Base-by-base conservation (phyloP, 2,113 vertebrate species). In the Bambusicola thoracicus region DNA sequence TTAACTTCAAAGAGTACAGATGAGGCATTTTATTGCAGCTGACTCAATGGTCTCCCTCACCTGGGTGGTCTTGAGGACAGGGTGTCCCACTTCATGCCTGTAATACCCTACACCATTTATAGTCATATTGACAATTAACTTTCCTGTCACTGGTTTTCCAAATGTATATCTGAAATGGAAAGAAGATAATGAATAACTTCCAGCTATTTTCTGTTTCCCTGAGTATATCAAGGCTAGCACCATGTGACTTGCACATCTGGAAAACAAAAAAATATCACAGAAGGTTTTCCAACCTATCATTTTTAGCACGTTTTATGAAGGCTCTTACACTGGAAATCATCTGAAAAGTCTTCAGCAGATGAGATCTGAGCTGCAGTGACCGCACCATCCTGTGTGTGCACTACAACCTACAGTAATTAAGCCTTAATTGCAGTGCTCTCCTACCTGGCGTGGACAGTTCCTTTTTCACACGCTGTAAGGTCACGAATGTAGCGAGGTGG, bases 41-140 rank as follows among this genome's bases (percentile, higher is more conserved):
- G 68, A 73, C 34, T 21, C 72, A 46, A 17, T 15, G 38, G 38
- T 46, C 25, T 76, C 70, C 62, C 98, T 98, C 94, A 99, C 99
- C 97, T 99, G 98, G 68, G 97, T 98, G 34, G 97, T 98, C 95
- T 98, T 99, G 55, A 99, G 98, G 59, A 99, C 97, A 20, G 98
- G 98, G 81, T 98, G 98, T 32, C 99, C 99, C 91, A 98, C 97
- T 89, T 99, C 99, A 65, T 99, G 98, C 44, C 98, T 98, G 93
- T 99, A 99, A 96, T 99, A 99, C 6, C 99, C 99, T 40, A 99
- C 98, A 4, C 99, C 99, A 84, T 98, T 99, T 65, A 99, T 98
- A 0, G 99, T 99, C 99, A 99, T 99, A 85, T 99, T 99, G 80
- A 99, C 97, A 0, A 94, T 98, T 91, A 99, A 85, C 90, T 98